Percentiles rank a stretch among this genome's conserved stretches.
phyloP scores from a whole-genome alignment of 1,140 invertebrate species.

The Brachionus rotundiformis region DNA sequence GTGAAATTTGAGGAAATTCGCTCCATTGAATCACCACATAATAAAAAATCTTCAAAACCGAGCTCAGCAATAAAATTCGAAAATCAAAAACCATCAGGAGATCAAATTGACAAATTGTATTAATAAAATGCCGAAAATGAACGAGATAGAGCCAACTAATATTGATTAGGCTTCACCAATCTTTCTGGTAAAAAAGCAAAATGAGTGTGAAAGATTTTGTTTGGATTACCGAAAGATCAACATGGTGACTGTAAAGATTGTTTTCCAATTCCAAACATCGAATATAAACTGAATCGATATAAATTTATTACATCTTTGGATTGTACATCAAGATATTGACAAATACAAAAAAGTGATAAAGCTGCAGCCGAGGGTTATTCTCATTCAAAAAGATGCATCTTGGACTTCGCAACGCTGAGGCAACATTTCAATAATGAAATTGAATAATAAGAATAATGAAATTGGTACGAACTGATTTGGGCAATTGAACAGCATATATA shows the following conservation, averaged over 20 bases:
- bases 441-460: slow-evolving; percentile 66
- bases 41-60: neutral
- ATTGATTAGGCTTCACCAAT: slow-evolving; percentile 22
- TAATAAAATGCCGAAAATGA: slow-evolving; percentile 44
- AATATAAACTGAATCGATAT: neutral
- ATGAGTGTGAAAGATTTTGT: slow-evolving; percentile 26
- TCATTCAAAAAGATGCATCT: slow-evolving; percentile 58
- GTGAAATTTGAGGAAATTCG: neutral
- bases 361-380: neutral
- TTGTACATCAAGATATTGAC: slow-evolving; percentile 59
- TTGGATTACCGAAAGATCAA: slow-evolving; percentile 39
- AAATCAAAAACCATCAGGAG: neutral
- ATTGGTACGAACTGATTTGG: slow-evolving; percentile 57
- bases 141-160: slow-evolving; percentile 28
- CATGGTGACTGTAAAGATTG: slow-evolving; percentile 3
- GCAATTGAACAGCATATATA: slow-evolving; percentile 59
- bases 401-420: slow-evolving; percentile 62
- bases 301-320: slow-evolving; percentile 58
- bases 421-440: slow-evolving; percentile 66
- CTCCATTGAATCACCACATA: neutral
- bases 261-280: slow-evolving; percentile 42
- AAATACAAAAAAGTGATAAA: slow-evolving; percentile 56
- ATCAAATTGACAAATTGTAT: slow-evolving; percentile 12
- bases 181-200: slow-evolving; percentile 26
- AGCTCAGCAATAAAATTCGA: neutral